These are phyloP conservation scores for Endomychus coccineus DNA, from an alignment of 2,888 invertebrate genomes.

Conservation along the genomic window DNA sequence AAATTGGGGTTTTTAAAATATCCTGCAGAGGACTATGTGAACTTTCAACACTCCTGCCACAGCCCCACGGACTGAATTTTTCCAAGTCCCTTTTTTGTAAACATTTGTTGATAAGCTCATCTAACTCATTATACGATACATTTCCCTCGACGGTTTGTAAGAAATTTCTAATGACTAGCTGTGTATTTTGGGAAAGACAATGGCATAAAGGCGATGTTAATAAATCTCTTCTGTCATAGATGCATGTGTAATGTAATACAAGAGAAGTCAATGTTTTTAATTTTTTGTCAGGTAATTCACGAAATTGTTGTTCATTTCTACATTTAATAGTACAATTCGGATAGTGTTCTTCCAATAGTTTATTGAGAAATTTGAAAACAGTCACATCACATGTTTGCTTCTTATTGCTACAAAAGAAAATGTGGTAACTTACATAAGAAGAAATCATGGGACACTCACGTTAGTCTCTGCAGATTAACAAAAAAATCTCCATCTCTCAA, in stretches of 20 bases:
- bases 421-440: too few species aligned
- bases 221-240: conserved; percentile 35
- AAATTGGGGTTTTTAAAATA: conserved; percentile 31
- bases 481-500: conserved; percentile 35
- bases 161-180: conserved; percentile 35
- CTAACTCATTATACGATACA: conserved; percentile 28
- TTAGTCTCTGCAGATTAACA: conserved; percentile 29
- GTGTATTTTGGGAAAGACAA: conserved; percentile 30
- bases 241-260: conserved; percentile 40
- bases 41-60: conserved; percentile 18
- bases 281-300: conserved; percentile 8
- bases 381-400: too few species aligned
- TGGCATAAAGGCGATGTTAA: conserved; percentile 38
- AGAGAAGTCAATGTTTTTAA: conserved; percentile 29
- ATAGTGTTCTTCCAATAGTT: conserved; percentile 29
- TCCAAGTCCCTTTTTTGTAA: conserved; percentile 13
- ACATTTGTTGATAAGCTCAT: conserved; percentile 27
- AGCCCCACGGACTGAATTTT: conserved; percentile 5
- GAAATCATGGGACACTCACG: conserved; percentile 34
- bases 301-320: conserved; percentile 5
- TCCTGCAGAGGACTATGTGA: conserved; percentile 33
- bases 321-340: conserved; percentile 26
- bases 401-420: too few species aligned
- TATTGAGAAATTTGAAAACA: too few species aligned
- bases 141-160: conserved; percentile 31